These are phyloP conservation scores for Ganaspis brasiliensis DNA, from an alignment of 2,888 invertebrate genomes.

Conservation along the genomic window DNA sequence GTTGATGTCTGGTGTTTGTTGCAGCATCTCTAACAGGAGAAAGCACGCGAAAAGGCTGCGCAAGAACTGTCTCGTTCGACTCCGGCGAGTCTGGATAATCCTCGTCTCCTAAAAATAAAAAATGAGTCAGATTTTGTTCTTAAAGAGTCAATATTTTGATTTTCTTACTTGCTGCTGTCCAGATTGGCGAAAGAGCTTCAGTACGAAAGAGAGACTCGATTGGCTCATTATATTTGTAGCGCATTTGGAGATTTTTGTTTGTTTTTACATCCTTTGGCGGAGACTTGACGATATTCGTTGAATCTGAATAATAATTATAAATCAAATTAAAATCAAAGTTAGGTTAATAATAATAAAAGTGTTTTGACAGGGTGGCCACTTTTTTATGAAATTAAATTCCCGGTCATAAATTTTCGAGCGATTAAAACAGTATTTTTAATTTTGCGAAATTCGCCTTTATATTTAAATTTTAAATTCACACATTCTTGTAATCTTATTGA, in stretches of 20 bases:
- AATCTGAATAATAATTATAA: conserved; percentile 64
- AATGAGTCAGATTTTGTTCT: conserved; percentile 7
- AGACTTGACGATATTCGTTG: conserved; percentile 70
- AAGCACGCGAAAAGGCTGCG: conserved; percentile 73
- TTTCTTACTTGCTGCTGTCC: conserved; percentile 72
- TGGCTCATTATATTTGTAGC: conserved; percentile 74
- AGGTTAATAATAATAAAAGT: no score
- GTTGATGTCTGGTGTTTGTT: conserved; percentile 74
- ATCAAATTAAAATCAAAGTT: no score
- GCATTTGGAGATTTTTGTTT: conserved; percentile 76
- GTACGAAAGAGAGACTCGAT: conserved; percentile 72
- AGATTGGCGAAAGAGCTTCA: conserved; percentile 75
- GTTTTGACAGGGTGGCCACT: no score
- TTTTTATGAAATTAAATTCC: no score
- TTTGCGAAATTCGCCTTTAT: no score
- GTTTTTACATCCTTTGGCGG: conserved; percentile 78
- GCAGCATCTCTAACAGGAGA: conserved; percentile 77
- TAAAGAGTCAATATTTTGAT: conserved; percentile 41
- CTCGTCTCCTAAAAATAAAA: conserved; percentile 67
- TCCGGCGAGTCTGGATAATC: conserved; percentile 79
- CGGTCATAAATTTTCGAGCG: no score
- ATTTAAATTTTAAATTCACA: no score
- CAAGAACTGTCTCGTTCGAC: conserved; percentile 77
- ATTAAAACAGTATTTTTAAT: no score
- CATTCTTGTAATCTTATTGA: no score